phyloP scores from a whole-genome alignment of 2,797 vertebrate genomes.

The Enteromius fasciolatus region DNA sequence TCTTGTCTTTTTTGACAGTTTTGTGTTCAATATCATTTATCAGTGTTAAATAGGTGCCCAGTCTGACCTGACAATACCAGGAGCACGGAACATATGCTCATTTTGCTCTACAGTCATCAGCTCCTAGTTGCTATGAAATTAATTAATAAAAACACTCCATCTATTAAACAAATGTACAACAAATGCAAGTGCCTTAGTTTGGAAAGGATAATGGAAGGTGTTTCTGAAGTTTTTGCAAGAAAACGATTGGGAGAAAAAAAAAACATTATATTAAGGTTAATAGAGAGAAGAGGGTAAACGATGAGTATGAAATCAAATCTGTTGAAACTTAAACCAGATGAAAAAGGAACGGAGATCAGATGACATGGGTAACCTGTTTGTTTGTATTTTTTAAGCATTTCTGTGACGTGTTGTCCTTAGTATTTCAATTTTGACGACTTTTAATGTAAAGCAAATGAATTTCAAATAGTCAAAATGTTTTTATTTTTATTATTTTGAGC shows the following conservation, averaged over 20 bases:
- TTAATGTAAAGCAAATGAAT: constrained; percentile 77
- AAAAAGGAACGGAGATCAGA: not conserved
- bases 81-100: constrained; percentile 48
- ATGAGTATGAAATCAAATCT: not conserved
- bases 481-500: not conserved
- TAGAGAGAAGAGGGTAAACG: not conserved
- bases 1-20: constrained; percentile 21
- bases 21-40: constrained; percentile 25
- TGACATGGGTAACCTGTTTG: constrained; percentile 12
- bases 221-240: not conserved
- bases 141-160: not conserved
- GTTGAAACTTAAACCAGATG: not conserved
- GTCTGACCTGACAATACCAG: constrained; percentile 65
- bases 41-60: constrained; percentile 25
- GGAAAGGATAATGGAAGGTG: not conserved
- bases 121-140: constrained; percentile 33
- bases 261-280: not conserved
- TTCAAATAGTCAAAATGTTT: constrained; percentile 62
- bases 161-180: not conserved
- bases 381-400: constrained; percentile 61
- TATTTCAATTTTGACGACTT: constrained; percentile 61
- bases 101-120: not conserved
- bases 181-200: constrained; percentile 1
- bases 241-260: not conserved
- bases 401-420: constrained; percentile 54